Evolutionary conservation across 2,797 vertebrate genomes (phyloP).

Genomic region (Arnoldichthys spilopterus): DNA sequence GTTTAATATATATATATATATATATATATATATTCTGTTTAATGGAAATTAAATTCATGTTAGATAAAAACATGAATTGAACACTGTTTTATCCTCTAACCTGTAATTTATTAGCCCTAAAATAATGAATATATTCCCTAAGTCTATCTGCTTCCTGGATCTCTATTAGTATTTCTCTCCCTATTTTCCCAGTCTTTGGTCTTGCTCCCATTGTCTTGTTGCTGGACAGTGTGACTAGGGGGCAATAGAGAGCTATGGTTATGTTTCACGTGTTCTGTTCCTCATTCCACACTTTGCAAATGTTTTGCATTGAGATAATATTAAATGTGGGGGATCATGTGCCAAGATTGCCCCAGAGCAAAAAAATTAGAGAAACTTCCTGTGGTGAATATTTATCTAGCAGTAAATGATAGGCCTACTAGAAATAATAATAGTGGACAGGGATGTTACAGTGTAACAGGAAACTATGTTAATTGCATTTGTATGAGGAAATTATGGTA

Average conservation of each 20-base stretch:
- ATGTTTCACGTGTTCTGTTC: constrained; percentile 28
- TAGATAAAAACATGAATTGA: too few relatives aligned
- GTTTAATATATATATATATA: too few relatives aligned
- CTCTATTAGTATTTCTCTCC: not conserved
- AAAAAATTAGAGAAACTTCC: constrained; percentile 46
- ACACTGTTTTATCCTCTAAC: not conserved
- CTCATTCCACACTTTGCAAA: constrained; percentile 35
- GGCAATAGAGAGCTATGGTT: constrained; percentile 71
- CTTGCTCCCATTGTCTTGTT: not conserved
- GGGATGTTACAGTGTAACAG: constrained; percentile 36
- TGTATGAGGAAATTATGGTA: constrained; percentile 44
- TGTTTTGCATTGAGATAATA: constrained; percentile 48
- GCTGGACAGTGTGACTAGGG: constrained; percentile 63
- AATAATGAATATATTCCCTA: too few relatives aligned
- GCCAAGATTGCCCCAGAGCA: constrained; percentile 38
- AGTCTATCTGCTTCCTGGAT: not conserved
- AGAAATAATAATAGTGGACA: constrained; percentile 24
- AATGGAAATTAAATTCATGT: too few relatives aligned
- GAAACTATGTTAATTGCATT: constrained; percentile 44
- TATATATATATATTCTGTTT: too few relatives aligned
- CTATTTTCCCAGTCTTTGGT: not conserved
- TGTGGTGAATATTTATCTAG: constrained; percentile 52
- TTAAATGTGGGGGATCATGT: constrained; percentile 29
- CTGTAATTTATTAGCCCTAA: not conserved
- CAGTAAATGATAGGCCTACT: constrained; percentile 38